These are phyloP conservation scores for Pavo muticus DNA, from an alignment of 2,113 vertebrate species.

Conservation along the genomic window DNA sequence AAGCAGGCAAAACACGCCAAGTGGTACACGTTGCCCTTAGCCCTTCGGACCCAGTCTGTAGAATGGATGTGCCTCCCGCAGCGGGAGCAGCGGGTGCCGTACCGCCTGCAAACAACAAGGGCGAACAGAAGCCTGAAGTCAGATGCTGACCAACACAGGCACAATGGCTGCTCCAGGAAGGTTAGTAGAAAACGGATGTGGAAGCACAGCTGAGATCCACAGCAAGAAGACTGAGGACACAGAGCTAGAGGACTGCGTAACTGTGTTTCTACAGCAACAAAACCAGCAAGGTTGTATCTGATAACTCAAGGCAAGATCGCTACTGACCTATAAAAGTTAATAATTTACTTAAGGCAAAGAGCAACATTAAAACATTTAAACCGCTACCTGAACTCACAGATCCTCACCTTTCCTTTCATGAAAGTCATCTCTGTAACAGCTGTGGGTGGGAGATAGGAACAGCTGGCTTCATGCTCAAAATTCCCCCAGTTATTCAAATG, in stretches of 20 bases:
- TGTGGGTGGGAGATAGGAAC: neutral
- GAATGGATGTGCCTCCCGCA: constrained; percentile 95
- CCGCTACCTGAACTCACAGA: neutral
- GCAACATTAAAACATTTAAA: neutral
- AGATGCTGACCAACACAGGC: rapidly evolving
- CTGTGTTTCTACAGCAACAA: rapidly evolving
- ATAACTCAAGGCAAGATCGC: neutral
- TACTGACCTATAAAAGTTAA: neutral
- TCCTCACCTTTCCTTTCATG: neutral
- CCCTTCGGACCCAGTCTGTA: constrained; percentile 97
- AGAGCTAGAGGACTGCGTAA: neutral
- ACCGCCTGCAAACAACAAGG: constrained; percentile 82
- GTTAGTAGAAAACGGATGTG: rapidly evolving
- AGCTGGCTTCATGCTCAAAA: neutral
- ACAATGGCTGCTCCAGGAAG: rapidly evolving
- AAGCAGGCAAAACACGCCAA: constrained; percentile 97
- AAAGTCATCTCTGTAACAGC: neutral
- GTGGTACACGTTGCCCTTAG: constrained; percentile 96
- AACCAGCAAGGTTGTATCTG: rapidly evolving
- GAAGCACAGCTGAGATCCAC: rapidly evolving
- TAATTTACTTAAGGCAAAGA: neutral
- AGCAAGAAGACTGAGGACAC: neutral
- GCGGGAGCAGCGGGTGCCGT: constrained; percentile 94
- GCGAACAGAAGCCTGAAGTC: neutral
- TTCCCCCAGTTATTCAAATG: neutral